Conservation (phyloP, 2,888 invertebrate genomes). For the Serripes groenlandicus region DNA sequence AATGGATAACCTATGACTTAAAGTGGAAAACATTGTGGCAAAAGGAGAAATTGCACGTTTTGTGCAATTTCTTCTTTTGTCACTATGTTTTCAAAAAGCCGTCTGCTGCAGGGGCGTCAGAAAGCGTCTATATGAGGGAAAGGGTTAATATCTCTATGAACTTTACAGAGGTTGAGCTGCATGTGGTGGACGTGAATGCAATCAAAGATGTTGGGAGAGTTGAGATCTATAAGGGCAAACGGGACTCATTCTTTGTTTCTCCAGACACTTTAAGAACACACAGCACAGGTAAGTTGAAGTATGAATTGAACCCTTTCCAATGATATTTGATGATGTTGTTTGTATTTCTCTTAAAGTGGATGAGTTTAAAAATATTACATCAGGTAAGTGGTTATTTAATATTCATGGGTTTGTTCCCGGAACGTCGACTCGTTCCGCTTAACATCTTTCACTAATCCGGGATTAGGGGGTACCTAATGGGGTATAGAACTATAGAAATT, state of each 20-base stretch:
- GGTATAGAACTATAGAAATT: too few species aligned
- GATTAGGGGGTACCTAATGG: too few species aligned
- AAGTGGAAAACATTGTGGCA: background rate
- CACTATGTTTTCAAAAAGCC: background rate
- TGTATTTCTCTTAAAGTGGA: too few species aligned
- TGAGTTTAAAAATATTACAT: too few species aligned
- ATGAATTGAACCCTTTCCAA: too few species aligned
- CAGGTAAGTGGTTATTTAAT: too few species aligned
- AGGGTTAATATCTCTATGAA: background rate
- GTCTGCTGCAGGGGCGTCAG: background rate
- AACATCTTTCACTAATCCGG: too few species aligned
- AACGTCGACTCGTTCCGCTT: too few species aligned
- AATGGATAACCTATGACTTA: background rate
- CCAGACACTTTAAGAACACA: conserved; percentile 59
- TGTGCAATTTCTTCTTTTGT: background rate
- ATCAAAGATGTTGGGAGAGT: conserved; percentile 6
- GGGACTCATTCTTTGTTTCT: conserved; percentile 71
- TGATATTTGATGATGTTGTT: too few species aligned
- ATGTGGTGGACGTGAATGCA: conserved; percentile 65
- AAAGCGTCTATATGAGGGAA: too few species aligned
- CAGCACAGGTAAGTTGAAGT: conserved; percentile 8
- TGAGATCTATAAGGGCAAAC: conserved; percentile 27
- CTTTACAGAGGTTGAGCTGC: conserved; percentile 70
- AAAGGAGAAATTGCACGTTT: background rate
- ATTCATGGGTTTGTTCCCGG: too few species aligned